These are phyloP conservation scores for Chelonus formosanus DNA, from an alignment of 2,888 invertebrate species.

Conservation along the genomic window DNA sequence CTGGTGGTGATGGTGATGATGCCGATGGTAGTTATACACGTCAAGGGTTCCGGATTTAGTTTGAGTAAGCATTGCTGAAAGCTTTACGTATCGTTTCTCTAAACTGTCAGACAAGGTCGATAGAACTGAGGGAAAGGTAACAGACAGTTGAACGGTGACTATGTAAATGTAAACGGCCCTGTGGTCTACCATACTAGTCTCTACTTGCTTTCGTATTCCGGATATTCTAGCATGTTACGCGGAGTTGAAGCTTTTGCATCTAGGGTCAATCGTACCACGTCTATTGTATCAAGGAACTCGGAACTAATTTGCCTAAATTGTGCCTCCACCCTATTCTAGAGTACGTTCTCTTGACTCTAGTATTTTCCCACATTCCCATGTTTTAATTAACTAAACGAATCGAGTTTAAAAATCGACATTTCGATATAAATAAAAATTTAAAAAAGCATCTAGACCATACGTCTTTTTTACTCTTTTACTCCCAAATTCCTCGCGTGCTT, in stretches of 20 bases:
- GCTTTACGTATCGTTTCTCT: slow-evolving; percentile 31
- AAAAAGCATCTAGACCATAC: no score
- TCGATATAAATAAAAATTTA: no score
- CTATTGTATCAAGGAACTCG: slow-evolving; percentile 15
- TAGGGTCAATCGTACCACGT: slow-evolving; percentile 4
- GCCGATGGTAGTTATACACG: slow-evolving; percentile 82
- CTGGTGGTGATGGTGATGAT: slow-evolving; percentile 78
- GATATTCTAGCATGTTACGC: neutral
- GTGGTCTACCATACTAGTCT: slow-evolving; percentile 8
- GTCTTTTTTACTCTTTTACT: no score
- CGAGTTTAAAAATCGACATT: no score
- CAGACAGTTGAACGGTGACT: slow-evolving; percentile 13
- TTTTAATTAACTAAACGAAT: no score
- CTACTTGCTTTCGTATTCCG: slow-evolving; percentile 16
- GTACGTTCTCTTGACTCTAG: no score
- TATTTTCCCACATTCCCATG: no score
- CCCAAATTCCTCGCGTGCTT: no score
- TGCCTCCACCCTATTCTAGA: neutral
- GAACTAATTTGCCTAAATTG: slow-evolving; percentile 22
- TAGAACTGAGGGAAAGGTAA: slow-evolving; percentile 3
- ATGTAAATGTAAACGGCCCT: slow-evolving; percentile 25
- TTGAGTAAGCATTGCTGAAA: slow-evolving; percentile 72
- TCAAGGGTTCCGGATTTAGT: slow-evolving; percentile 80
- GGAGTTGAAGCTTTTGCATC: slow-evolving; percentile 8
- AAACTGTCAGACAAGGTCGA: neutral